Evolutionary conservation across 2,113 vertebrate genomes (phyloP), one percentile per base, ranked within the genome.

Genomic region (Xenopus laevis): DNA sequence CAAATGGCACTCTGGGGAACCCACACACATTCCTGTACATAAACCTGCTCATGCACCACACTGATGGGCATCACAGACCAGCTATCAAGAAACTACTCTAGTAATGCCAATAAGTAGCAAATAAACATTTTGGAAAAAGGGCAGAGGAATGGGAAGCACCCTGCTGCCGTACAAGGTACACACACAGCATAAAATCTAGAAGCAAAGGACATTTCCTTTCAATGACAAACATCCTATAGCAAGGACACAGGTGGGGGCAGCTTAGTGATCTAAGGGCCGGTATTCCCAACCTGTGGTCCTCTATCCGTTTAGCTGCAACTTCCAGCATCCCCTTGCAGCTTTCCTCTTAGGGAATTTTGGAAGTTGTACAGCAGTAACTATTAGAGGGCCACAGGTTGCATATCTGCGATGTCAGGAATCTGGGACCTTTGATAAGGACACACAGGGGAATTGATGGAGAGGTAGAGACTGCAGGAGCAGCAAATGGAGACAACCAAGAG

Each of bases 71-170:
- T 50, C 50, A 64, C 27, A 53, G n/a, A 30, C 5, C 21, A 33
- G 17, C 57, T 10, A 18, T 8, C 21, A 9, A 58, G 52, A 58
- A n/a, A 7, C 18, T 11, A 50, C 15, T 57, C 10, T 21, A 33
- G 15, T 33, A 61, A 17, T 27, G 46, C 18, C 66, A 77, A 69
- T 67, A 70, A 46, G 74, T 77, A 47, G 20, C 16, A 27, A 9
- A 62, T 44, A 47, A 62, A 21, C 55, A 62, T 10, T 17, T 23
- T 27, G 1, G 2, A 40, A 23, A 18, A 59, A 18, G 40, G 33
- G 21, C 23, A 61, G 45, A 20, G 7, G 13, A 23, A 16, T 67
- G 2, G 23, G 13, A 46, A 18, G 13, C 8, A 64, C 30, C 10
- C 30, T 13, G 13, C 61, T 13, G 3, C 13, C 47, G 4, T n/a